Evolutionary conservation across 1,140 invertebrate genomes (phyloP).

Genomic region (Drosophila orosa): DNA sequence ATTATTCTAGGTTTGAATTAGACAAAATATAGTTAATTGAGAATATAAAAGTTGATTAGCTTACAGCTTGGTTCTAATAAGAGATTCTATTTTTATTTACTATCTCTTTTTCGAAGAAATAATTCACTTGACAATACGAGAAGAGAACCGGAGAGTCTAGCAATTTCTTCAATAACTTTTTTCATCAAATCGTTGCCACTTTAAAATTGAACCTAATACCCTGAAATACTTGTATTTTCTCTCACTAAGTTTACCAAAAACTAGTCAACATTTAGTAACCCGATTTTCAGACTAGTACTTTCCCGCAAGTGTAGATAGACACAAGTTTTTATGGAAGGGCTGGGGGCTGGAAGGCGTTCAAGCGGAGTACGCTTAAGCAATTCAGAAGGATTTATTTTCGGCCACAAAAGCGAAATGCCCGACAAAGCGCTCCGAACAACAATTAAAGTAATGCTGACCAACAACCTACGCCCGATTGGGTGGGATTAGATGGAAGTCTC

Average conservation of each 20-base stretch:
- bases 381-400: conserved; percentile 81
- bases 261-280: background rate
- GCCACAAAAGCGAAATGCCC: conserved; percentile 76
- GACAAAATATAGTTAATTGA: background rate
- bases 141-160: too few relatives aligned
- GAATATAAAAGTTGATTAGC: background rate
- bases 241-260: background rate
- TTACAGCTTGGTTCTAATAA: background rate
- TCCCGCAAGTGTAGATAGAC: conserved; percentile 19
- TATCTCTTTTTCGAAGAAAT: background rate
- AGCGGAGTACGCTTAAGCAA: conserved; percentile 73
- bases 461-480: conserved; percentile 52
- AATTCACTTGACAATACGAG: background rate
- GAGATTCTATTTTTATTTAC: background rate
- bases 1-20: background rate
- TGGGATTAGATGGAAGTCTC: conserved; percentile 55
- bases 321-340: conserved; percentile 7
- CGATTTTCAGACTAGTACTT: background rate
- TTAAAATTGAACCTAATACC: background rate
- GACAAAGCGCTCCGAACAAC: conserved; percentile 73
- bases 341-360: conserved; percentile 61
- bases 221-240: background rate
- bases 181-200: background rate
- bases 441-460: conserved; percentile 83
- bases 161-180: background rate